Evolutionary conservation across 1,140 invertebrate species (phyloP).

Genomic region (Trinorchestia longiramus): DNA sequence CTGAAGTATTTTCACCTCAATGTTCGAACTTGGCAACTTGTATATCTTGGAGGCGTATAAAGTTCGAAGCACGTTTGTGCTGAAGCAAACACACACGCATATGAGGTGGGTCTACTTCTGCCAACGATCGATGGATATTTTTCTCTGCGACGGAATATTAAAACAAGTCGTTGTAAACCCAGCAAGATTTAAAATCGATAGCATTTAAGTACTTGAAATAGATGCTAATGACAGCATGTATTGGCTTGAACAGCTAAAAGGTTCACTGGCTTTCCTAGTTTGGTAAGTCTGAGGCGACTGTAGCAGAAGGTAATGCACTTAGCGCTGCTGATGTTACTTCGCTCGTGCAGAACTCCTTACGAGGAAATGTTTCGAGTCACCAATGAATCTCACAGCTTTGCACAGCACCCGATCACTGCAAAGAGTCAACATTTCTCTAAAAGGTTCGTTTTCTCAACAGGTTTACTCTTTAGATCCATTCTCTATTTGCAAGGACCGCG

Average conservation of each 20-base stretch:
- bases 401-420: background rate
- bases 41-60: background rate
- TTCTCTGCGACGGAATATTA: background rate
- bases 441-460: background rate
- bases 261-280: background rate
- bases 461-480: background rate
- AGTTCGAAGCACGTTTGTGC: background rate
- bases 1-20: background rate
- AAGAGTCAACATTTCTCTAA: conserved; percentile 22
- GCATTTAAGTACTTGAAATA: background rate
- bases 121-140: background rate
- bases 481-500: background rate
- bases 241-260: background rate
- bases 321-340: background rate
- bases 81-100: background rate
- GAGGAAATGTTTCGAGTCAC: background rate
- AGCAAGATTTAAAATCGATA: background rate
- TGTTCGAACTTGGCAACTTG: background rate
- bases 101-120: background rate
- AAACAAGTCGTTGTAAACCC: too few species aligned
- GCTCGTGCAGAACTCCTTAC: background rate
- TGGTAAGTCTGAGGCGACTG: background rate
- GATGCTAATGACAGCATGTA: background rate
- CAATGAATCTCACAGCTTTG: background rate
- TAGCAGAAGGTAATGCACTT: conserved; percentile 15